These are phyloP conservation scores for Hyposmocoma kahamanoa DNA, from an alignment of 1,140 invertebrate species.

Conservation along the genomic window DNA sequence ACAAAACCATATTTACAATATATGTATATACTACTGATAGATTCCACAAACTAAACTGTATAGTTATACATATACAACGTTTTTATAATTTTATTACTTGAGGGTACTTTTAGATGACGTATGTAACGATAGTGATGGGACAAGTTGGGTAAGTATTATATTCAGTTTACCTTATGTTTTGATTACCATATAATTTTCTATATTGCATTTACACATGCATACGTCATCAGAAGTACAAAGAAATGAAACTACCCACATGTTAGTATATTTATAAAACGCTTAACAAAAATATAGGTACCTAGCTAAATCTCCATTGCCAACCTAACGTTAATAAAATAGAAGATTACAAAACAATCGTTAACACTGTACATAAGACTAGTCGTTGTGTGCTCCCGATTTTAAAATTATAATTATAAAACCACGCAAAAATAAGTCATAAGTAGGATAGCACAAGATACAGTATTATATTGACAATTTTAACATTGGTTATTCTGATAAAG, in stretches of 20 bases:
- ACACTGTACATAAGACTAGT: constrained; percentile 65
- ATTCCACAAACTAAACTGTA: constrained; percentile 46
- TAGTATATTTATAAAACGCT: constrained; percentile 38
- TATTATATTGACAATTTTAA: too few relatives aligned
- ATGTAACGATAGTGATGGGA: too few relatives aligned
- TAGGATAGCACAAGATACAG: too few relatives aligned
- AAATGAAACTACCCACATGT: background rate
- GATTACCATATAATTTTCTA: too few relatives aligned
- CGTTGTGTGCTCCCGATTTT: constrained; percentile 27
- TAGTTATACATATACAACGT: constrained; percentile 58
- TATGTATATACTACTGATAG: constrained; percentile 54
- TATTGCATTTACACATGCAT: too few relatives aligned
- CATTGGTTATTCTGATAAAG: too few relatives aligned
- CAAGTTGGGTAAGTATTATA: too few relatives aligned
- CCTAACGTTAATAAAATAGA: constrained; percentile 43
- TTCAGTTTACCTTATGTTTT: too few relatives aligned
- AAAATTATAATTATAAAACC: background rate
- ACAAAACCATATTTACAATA: constrained; percentile 64
- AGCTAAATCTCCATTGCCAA: constrained; percentile 35
- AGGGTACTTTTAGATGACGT: too few relatives aligned
- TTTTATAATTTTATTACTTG: too few relatives aligned
- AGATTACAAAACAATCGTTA: constrained; percentile 53
- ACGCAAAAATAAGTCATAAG: too few relatives aligned
- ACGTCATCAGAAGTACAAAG: too few relatives aligned
- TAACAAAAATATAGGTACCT: constrained; percentile 66